Base-by-base conservation (phyloP, 2,888 invertebrate genomes). In the Xanthorhoe spadicearia region DNA sequence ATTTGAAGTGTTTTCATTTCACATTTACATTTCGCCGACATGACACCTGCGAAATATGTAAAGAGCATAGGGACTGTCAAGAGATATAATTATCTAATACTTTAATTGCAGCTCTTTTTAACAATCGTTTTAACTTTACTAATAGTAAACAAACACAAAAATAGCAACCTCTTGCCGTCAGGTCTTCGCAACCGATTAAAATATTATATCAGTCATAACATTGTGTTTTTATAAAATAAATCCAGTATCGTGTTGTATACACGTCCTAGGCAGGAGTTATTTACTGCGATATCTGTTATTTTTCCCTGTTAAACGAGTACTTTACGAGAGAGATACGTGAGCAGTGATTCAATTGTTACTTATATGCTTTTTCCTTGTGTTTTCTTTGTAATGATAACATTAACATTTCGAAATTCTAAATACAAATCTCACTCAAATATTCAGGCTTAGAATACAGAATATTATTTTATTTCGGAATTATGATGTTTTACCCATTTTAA, bases 241-340 rank as follows among this genome's bases (percentile, higher is more conserved):
- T 7, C 35, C 9, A 17, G 13, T 43, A 19, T 54, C 17, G 38
- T 8, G 58, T 58, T 18, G 59, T 48, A 18, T 55, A 51, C 46
- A 5, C 51, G 59, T 48, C 52, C 51, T 38, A 54, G 57, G 19
- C 1, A 17, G 10, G 72, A 61, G 70, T 74, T 79, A 75, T 77
- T 78, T 77, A 76, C 76, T 78, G 71, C 70, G 71, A 74, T 73
- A 76, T 77, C 77, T 77, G 76, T 74, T 77, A 71, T 76, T 76
- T 79, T 76, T 69, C 56, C 63, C 62, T 71, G 69, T 72, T 71
- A 73, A 73, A 73, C 63, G 68, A 70, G 71, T 69, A 66, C 70
- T 68, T 69, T 69, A 70, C 66, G 62, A 58, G 65, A 71, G 61
- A 60, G 65, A 66, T 66, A 69, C 71, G 73, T 73, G 71, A 60